Evolutionary conservation across 2,113 vertebrate species (phyloP).

Genomic region (Entomyzon cyanotis): DNA sequence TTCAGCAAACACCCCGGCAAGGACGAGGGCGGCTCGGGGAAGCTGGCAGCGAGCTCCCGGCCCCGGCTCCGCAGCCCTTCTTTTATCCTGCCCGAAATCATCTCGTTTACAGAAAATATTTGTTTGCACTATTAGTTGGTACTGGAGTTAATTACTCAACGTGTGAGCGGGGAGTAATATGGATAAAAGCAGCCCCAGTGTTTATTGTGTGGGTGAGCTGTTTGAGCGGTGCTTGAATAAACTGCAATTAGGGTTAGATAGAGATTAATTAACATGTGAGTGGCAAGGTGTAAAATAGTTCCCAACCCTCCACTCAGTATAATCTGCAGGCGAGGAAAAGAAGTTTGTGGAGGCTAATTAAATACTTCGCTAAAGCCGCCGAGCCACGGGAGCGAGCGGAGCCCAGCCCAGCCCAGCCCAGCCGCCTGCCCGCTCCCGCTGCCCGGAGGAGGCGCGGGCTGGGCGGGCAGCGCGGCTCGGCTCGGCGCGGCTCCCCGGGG

Average conservation of each 20-base stretch:
- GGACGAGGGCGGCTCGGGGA: not conserved
- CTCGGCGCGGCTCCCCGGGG: not conserved
- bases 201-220: conserved; percentile 91
- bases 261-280: conserved; percentile 90
- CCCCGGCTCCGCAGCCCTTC: conserved; percentile 54
- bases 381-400: conserved; percentile 28
- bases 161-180: conserved; percentile 82
- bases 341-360: conserved; percentile 80
- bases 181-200: conserved; percentile 89
- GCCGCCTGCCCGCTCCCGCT: not conserved
- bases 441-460: not conserved
- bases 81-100: conserved; percentile 78
- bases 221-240: conserved; percentile 88
- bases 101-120: conserved; percentile 82
- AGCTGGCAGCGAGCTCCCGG: conserved; percentile 47
- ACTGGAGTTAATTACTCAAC: conserved; percentile 87
- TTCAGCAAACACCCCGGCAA: not conserved
- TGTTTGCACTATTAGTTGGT: conserved; percentile 83
- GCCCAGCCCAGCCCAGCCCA: not conserved
- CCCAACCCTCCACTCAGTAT: conserved; percentile 81
- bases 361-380: conserved; percentile 74
- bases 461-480: not conserved
- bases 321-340: conserved; percentile 79
- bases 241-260: conserved; percentile 89
- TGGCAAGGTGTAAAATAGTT: conserved; percentile 82